These are phyloP conservation scores for Ammospiza caudacuta DNA, from an alignment of 2,113 vertebrate species.

Conservation along the genomic window DNA sequence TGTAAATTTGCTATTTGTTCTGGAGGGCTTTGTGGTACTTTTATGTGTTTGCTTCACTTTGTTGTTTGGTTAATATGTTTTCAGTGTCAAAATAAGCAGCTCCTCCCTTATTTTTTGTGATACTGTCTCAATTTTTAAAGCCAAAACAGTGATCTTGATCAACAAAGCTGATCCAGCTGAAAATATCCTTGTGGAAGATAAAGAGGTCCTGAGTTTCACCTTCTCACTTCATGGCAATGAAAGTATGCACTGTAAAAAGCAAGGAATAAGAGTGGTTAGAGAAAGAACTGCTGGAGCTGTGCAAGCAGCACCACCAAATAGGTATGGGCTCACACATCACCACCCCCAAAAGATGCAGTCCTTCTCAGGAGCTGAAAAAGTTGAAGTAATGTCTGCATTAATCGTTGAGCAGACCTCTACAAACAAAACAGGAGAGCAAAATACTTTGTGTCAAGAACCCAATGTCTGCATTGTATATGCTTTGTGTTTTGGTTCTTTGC, in stretches of 20 bases:
- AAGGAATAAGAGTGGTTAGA: neutral
- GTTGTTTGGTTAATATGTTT: neutral
- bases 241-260: neutral
- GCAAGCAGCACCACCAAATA: neutral
- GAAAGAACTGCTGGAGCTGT: neutral
- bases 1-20: neutral
- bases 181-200: neutral
- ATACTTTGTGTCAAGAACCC: neutral
- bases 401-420: neutral
- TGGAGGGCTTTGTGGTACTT: neutral
- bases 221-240: neutral
- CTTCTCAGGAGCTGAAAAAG: neutral
- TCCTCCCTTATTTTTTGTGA: neutral
- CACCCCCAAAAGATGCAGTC: neutral
- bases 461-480: neutral
- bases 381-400: accelerated
- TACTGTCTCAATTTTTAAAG: neutral
- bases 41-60: neutral
- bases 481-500: neutral
- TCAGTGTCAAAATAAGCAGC: neutral
- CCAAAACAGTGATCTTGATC: neutral
- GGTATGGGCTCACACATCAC: neutral
- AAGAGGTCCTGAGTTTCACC: neutral
- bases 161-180: neutral
- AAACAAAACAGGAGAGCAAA: neutral